Percentiles rank a stretch among this genome's conserved stretches.
phyloP scores from a whole-genome alignment of 2,888 invertebrate species.

The Crocallis elinguaria region DNA sequence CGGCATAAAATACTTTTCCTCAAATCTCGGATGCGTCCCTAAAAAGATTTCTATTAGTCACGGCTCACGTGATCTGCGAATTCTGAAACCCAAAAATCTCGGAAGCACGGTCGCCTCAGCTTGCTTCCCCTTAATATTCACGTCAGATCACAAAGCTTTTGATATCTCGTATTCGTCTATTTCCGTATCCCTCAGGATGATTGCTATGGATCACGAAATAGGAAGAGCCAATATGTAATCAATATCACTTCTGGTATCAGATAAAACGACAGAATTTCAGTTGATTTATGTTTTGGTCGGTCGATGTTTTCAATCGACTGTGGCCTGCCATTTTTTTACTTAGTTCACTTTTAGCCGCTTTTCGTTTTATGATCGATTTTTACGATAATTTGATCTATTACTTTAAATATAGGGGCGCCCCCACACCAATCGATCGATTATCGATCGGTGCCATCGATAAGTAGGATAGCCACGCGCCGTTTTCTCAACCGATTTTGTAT shows the following conservation, averaged over 20 bases:
- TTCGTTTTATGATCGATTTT: too few relatives aligned
- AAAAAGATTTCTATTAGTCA: constrained; percentile 40
- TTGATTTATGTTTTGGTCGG: too few relatives aligned
- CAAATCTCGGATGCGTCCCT: constrained; percentile 30
- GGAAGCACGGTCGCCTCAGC: constrained; percentile 16
- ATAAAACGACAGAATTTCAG: too few relatives aligned
- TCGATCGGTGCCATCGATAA: too few relatives aligned
- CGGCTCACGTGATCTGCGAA: constrained; percentile 24
- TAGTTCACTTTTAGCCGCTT: too few relatives aligned
- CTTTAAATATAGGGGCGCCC: too few relatives aligned
- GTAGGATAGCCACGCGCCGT: too few relatives aligned
- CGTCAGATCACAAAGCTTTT: constrained; percentile 31
- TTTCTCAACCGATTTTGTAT: too few relatives aligned
- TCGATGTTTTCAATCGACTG: too few relatives aligned
- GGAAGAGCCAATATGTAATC: constrained; percentile 30
- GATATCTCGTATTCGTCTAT: constrained; percentile 32
- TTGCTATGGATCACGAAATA: constrained; percentile 15
- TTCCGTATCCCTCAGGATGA: constrained; percentile 16
- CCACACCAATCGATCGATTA: too few relatives aligned
- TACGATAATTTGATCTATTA: too few relatives aligned
- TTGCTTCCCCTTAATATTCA: constrained; percentile 37
- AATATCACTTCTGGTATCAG: constrained; percentile 9
- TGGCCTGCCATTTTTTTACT: too few relatives aligned
- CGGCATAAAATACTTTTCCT: constrained; percentile 24
- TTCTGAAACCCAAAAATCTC: constrained; percentile 19